These are phyloP conservation scores for Naso thynnoides DNA, from an alignment of 2,797 vertebrate species.

Conservation along the genomic window DNA sequence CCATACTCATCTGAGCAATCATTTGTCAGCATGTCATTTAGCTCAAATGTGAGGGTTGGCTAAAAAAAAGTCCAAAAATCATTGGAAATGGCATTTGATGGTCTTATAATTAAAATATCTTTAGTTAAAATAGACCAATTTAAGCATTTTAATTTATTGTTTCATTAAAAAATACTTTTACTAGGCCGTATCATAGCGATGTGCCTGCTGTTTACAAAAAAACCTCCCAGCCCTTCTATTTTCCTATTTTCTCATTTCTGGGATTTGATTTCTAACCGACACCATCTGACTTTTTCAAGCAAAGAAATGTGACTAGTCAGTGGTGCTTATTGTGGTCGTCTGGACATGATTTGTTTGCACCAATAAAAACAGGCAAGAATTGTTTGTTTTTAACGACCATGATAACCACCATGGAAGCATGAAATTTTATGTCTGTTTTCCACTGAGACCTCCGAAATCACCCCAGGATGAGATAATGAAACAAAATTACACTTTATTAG, in stretches of 20 bases:
- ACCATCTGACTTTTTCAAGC: slow-evolving; percentile 41
- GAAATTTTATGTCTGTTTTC: slow-evolving; percentile 77
- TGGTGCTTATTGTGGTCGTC: slow-evolving; percentile 60
- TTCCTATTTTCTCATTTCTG: slow-evolving; percentile 12
- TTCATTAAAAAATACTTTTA: slow-evolving; percentile 6
- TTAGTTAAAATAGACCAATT: not conserved
- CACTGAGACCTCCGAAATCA: slow-evolving; percentile 66
- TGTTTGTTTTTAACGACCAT: slow-evolving; percentile 74
- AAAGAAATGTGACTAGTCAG: slow-evolving; percentile 53
- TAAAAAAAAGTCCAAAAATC: slow-evolving; percentile 35
- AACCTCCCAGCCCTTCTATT: slow-evolving; percentile 12
- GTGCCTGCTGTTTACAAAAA: slow-evolving; percentile 7
- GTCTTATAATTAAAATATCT: too few relatives aligned
- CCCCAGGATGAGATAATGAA: slow-evolving; percentile 62
- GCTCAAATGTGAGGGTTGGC: slow-evolving; percentile 28
- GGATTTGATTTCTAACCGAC: slow-evolving; percentile 32
- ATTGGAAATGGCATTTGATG: slow-evolving; percentile 6
- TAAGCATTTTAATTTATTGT: slow-evolving; percentile 9
- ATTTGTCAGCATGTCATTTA: slow-evolving; percentile 68
- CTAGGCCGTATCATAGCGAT: not conserved
- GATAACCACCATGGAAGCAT: slow-evolving; percentile 74
- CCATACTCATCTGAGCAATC: slow-evolving; percentile 66
- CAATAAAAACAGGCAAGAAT: slow-evolving; percentile 72
- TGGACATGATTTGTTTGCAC: slow-evolving; percentile 76
- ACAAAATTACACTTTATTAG: slow-evolving; percentile 59